phyloP scores from a whole-genome alignment of 92 coral and sea anemone species.

The Nematostella vectensis region DNA sequence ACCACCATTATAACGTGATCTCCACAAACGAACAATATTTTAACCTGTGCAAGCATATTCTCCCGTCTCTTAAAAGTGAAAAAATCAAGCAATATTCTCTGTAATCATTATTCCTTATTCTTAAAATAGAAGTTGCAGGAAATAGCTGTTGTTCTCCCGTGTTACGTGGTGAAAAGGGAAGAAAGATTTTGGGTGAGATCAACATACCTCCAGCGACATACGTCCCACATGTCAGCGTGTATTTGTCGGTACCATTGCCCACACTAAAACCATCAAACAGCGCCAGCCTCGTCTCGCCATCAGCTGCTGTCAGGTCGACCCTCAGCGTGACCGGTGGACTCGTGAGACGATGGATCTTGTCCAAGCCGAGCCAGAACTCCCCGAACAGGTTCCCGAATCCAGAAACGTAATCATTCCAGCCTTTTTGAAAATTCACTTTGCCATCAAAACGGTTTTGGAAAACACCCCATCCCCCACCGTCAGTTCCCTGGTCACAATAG shows the following conservation, averaged over 20 bases:
- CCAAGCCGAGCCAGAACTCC: slow-evolving; percentile 67
- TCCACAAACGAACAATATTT: too few relatives aligned
- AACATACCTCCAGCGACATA: too few relatives aligned
- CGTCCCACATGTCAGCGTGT: slow-evolving; percentile 30
- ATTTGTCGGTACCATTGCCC: slow-evolving; percentile 38
- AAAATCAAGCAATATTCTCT: too few relatives aligned
- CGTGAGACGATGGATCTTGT: slow-evolving; percentile 53
- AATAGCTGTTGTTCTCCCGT: too few relatives aligned
- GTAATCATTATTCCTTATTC: too few relatives aligned
- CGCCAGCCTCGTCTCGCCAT: slow-evolving; percentile 45
- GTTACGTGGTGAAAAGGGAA: too few relatives aligned
- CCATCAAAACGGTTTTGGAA: slow-evolving; percentile 62
- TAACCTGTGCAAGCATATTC: too few relatives aligned
- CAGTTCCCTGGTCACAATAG: slow-evolving; percentile 51
- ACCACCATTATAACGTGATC: too few relatives aligned
- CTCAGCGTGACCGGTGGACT: slow-evolving; percentile 32
- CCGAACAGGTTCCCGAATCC: slow-evolving; percentile 60
- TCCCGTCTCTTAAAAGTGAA: too few relatives aligned
- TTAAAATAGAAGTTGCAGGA: too few relatives aligned
- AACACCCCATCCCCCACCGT: slow-evolving; percentile 72
- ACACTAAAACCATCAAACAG: slow-evolving; percentile 43
- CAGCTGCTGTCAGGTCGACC: slow-evolving; percentile 54
- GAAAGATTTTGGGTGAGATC: too few relatives aligned
- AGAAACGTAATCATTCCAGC: slow-evolving; percentile 25
- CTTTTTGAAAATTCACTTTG: slow-evolving; percentile 27